Base-by-base conservation (phyloP, 2,888 invertebrate species). In the Phengaris alcon region DNA sequence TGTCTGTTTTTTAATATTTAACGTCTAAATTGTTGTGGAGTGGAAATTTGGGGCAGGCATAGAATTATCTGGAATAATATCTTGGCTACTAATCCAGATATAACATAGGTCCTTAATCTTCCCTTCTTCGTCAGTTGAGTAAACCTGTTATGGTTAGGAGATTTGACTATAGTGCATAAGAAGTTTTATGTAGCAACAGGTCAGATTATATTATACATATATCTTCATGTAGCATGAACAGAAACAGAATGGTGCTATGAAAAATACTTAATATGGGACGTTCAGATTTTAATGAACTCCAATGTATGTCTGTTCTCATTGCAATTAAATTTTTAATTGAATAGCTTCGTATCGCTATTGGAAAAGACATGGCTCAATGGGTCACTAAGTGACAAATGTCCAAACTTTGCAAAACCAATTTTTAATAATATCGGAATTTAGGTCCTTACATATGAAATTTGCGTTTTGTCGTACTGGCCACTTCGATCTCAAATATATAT, bases 301-400 rank as follows among this genome's bases (percentile, higher is more conserved):
- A 55, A 75, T 75, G 59, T 77, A 77, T 76, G 76, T 77, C 76
- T 77, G 77, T 52, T 68, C 73, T 77, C 79, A 72, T 75, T 74
- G 75, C 75, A 76, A 78, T 79, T 76, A 78, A 74, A 76, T 75
- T 75, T 77, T 75, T 78, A 78, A 77, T 76, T 75, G 74, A 74
- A 74, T 52, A 69, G n/a, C 44, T 68, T 12, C 46, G 72, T 64
- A 59, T 57, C n/a, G 57, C 55, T 57, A 74, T 12, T 55, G 52
- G 12, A 68, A 73, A 68, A 12, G 70, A 46, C 70, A 15, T 35
- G 44, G 54, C 68, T n/a, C 13, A 73, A 75, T 22, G 57, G 64
- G n/a, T 13, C 48, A 35, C 72, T 70, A n/a, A 22, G 57, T 68
- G 46, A 48, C n/a, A 5, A 64, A 48, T 46, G 52, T 54, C 57